Percentiles rank a stretch among this genome's conserved stretches.
These are phyloP conservation scores for Crossocerus cetratus DNA, from an alignment of 2,888 invertebrate species.

Conservation along the genomic window DNA sequence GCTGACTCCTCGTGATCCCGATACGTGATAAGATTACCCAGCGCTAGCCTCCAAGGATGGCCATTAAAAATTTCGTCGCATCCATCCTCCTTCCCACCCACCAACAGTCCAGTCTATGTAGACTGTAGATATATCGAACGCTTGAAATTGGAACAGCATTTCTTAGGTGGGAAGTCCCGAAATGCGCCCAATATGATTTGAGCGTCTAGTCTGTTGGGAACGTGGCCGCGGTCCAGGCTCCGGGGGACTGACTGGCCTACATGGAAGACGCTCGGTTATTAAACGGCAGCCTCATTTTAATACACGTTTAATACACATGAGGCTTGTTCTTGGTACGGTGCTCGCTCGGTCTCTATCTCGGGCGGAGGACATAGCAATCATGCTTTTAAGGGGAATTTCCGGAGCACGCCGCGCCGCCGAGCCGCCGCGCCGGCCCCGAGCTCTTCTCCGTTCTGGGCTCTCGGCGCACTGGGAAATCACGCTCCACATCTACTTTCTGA, in stretches of 20 bases:
- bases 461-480: conserved; percentile 38
- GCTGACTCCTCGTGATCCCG: not conserved
- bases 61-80: no score
- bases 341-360: conserved; percentile 13
- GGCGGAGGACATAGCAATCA: conserved; percentile 46
- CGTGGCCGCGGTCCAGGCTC: no score
- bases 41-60: not conserved
- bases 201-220: no score
- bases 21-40: conserved; percentile 2
- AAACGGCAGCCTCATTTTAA: not conserved
- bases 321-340: not conserved
- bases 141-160: no score
- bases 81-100: no score
- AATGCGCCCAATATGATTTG: no score
- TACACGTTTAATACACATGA: not conserved
- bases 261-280: not conserved
- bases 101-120: no score
- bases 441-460: not conserved
- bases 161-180: no score
- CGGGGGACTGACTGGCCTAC: not conserved
- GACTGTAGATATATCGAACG: no score
- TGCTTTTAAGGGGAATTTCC: conserved; percentile 51
- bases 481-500: conserved; percentile 34
- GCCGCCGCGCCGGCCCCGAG: conserved; percentile 15
- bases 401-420: conserved; percentile 23